Base-by-base conservation (phyloP, 1,140 invertebrate species). In the Zaprionus taronus region DNA sequence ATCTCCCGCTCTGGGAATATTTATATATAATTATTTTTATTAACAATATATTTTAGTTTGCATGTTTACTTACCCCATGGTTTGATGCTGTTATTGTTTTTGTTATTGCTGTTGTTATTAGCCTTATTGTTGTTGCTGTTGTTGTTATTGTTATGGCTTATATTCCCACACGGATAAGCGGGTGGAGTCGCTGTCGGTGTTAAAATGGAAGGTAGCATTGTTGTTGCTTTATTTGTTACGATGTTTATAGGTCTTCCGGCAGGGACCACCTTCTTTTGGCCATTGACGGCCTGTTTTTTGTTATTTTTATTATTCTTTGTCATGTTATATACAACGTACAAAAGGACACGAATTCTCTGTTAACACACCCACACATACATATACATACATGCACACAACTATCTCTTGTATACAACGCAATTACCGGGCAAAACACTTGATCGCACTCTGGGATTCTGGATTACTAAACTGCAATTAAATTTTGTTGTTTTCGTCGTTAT, bases 281-380 rank as follows among this genome's bases (percentile, higher is more conserved):
- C 58, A 38, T 12, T 28, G 36, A 51, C 51, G 36, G 58, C 51
- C 41, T 63, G 57, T 65, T 80, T 87, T 63, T 78, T 69, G 36
- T 62, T 31, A 31, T 31, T 86, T 74, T 86, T 83, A 47, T 60
- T 89, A 47, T 60, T 89, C 34, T 87, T 87, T 47, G 77, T 83
- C 83, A 87, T 87, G n/a, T 62, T 80, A 34, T 24, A 53, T 58
- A 24, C 31, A 34, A 34, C 7, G 69, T 51, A 69, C 36, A 74
- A 68, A 69, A 38, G 28, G 47, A 74, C 72, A 69, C 41, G 47
- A 62, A 44, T 47, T 53, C 47, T 28, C 11, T 44, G 17, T 51
- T 5, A 36, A 69, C 57, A 69, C 72, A 55, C 44, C 15, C 12
- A 55, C 47, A 73, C 64, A 60, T 28, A 69, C 31, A 60, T 20